These are phyloP conservation scores for Cyprinodon variegatus DNA, from an alignment of 2,113 vertebrate genomes.

Conservation along the genomic window DNA sequence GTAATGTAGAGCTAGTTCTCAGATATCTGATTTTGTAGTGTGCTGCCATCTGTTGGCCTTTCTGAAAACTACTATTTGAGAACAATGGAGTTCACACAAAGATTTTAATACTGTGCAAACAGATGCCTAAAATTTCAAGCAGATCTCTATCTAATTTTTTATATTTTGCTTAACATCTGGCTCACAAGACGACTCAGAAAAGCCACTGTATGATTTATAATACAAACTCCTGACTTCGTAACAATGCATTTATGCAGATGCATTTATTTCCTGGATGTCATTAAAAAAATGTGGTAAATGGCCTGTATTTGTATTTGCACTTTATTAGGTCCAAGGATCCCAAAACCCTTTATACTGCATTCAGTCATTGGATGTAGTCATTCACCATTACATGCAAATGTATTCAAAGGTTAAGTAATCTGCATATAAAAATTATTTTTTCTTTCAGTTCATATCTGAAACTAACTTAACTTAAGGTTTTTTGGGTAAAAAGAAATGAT, in stretches of 20 bases:
- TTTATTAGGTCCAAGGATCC: too few relatives aligned
- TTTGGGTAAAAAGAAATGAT: too few relatives aligned
- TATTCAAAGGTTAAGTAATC: background rate
- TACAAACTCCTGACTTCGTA: background rate
- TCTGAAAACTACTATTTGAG: background rate
- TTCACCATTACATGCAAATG: too few relatives aligned
- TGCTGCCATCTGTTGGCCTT: conserved; percentile 70
- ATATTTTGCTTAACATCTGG: too few relatives aligned
- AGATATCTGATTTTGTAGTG: conserved; percentile 20
- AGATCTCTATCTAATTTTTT: background rate
- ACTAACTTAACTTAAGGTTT: too few relatives aligned
- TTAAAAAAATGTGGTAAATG: too few relatives aligned
- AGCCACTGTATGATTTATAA: background rate
- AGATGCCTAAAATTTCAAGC: background rate
- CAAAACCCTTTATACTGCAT: too few relatives aligned
- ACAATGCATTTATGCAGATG: background rate
- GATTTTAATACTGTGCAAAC: background rate
- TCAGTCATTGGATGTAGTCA: too few relatives aligned
- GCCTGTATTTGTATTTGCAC: too few relatives aligned
- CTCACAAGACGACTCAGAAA: background rate
- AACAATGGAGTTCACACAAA: conserved; percentile 1
- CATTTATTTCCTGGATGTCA: too few relatives aligned
- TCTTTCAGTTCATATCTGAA: too few relatives aligned
- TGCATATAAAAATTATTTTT: background rate
- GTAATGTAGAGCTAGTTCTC: conserved; percentile 14